These are phyloP conservation scores for Mobula birostris DNA, from an alignment of 2,113 vertebrate species.

Conservation along the genomic window DNA sequence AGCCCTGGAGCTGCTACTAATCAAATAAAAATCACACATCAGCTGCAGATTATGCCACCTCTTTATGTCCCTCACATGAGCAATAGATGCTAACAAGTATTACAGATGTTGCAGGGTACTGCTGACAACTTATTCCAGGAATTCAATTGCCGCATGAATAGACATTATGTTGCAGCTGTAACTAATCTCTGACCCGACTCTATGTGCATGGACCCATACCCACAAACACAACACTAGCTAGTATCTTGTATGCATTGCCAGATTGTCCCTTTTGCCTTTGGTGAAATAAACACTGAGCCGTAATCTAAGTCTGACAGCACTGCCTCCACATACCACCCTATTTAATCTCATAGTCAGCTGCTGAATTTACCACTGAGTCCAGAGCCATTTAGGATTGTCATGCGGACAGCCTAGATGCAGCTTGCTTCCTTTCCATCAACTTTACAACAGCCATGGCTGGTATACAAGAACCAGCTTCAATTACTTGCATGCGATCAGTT, in stretches of 20 bases:
- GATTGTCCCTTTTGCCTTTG: background rate
- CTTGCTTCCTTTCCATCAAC: too few relatives aligned
- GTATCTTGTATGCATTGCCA: background rate
- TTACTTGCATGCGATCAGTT: too few relatives aligned
- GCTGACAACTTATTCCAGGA: conserved; percentile 1
- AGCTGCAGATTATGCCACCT: conserved; percentile 3
- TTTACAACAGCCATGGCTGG: too few relatives aligned
- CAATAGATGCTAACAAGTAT: conserved; percentile 13
- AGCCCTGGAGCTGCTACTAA: conserved; percentile 2
- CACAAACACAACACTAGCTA: background rate
- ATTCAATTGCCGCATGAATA: background rate
- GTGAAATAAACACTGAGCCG: background rate
- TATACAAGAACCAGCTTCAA: too few relatives aligned
- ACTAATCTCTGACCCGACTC: conserved; percentile 13
- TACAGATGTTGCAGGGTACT: background rate
- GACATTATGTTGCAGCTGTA: conserved; percentile 9
- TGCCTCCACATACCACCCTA: too few relatives aligned
- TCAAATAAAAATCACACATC: conserved; percentile 26
- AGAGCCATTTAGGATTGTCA: too few relatives aligned
- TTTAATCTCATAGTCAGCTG: too few relatives aligned
- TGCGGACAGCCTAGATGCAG: too few relatives aligned
- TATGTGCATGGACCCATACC: background rate
- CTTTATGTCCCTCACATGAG: conserved; percentile 26
- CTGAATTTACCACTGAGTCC: too few relatives aligned
- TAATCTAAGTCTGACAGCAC: too few relatives aligned